These are phyloP conservation scores for Trichomycterus rosablanca DNA, from an alignment of 2,113 vertebrate genomes.

Conservation along the genomic window DNA sequence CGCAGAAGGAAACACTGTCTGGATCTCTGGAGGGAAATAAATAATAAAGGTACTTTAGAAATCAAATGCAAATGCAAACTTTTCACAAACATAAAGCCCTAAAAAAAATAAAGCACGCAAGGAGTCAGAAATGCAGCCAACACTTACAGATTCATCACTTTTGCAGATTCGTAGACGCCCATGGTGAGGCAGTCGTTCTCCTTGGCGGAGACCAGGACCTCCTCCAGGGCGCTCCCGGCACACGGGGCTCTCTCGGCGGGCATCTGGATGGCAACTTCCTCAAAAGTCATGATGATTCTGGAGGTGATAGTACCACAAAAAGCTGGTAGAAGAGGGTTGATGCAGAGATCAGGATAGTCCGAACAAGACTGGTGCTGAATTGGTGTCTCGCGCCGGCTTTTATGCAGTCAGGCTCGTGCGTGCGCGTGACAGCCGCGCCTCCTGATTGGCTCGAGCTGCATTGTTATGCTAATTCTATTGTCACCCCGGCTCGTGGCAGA, in stretches of 20 bases:
- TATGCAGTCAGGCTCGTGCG: constrained; percentile 60
- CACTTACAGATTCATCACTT: constrained; percentile 97
- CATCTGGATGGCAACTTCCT: constrained; percentile 59
- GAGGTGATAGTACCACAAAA: constrained; percentile 45
- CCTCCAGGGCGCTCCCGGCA: constrained; percentile 78
- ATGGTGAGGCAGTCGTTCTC: constrained; percentile 85
- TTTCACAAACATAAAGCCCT: background rate
- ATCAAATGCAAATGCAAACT: too few species aligned
- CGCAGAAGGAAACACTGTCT: constrained; percentile 56
- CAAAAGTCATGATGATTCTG: constrained; percentile 67
- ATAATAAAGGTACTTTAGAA: too few species aligned
- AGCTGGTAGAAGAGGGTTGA: background rate
- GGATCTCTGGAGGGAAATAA: constrained; percentile 48
- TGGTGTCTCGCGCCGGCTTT: constrained; percentile 16
- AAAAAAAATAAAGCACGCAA: background rate
- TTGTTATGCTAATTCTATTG: constrained; percentile 74
- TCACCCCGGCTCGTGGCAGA: constrained; percentile 71
- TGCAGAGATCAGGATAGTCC: background rate
- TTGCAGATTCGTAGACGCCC: constrained; percentile 93
- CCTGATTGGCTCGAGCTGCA: constrained; percentile 65
- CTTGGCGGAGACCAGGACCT: constrained; percentile 80
- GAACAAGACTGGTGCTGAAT: constrained; percentile 39
- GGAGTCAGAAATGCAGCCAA: too few species aligned
- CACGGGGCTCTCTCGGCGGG: constrained; percentile 68
- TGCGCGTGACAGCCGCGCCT: constrained; percentile 45